Evolutionary conservation across 2,113 vertebrate species (phyloP), one percentile per base, ranked within the genome.

Genomic region (Phoxinus phoxinus): DNA sequence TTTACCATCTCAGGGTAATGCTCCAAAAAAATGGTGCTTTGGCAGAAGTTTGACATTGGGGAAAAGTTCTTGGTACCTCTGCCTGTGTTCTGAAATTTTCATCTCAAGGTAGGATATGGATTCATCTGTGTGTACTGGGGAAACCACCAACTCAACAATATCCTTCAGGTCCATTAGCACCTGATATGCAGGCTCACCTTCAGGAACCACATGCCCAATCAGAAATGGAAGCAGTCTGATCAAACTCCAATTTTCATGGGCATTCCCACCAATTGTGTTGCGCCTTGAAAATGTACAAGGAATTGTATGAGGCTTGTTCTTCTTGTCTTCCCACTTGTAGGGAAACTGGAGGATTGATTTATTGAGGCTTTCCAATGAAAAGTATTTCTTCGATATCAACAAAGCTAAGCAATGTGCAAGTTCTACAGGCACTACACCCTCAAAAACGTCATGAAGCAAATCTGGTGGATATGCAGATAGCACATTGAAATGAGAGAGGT

Each of bases 341-440:
- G 21, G 56, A 44, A 81, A 81, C 17, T 23, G 41, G 5, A 63
- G 78, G 1, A 81, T 48, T 4, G 7, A 59, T 63, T 61, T 46
- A 11, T 61, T 81, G 32, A 41, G 78, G 13, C 61, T 19, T 63
- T 81, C 58, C 25, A 63, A 15, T 9, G 21, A 46, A 35, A 81
- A 81, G 21, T 41, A 44, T 21, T 80, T 80, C 23, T 80, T 80
- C 0, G 58, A 59, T 41, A 80, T 80, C 77, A 63, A 12, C 53
- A 80, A 58, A 37, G 23, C n/a, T 0, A 59, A 80, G 27, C 77
- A 80, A 41, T 80, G 17, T 35, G 53, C 77, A 25, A 81, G 58
- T 35, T 81, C 78, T 21, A 81, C 58, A 2, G 78, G 58, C 61
- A 81, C 56, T 65, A 81, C 61, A 58, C 30, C 78, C 58, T 80